These are phyloP conservation scores for Strigops habroptila DNA, from an alignment of 2,113 vertebrate species.

Conservation along the genomic window DNA sequence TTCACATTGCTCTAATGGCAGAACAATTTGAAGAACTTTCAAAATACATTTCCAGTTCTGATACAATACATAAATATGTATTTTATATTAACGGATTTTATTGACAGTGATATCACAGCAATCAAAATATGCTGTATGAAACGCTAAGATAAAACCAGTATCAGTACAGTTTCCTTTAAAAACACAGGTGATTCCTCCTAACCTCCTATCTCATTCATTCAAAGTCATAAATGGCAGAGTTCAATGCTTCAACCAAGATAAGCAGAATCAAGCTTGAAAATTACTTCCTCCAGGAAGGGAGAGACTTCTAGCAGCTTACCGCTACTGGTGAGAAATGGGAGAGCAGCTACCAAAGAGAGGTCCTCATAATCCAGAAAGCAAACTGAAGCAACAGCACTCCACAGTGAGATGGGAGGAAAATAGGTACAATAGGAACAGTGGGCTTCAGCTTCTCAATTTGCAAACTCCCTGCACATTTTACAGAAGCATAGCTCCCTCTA, in stretches of 20 bases:
- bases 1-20: neutral
- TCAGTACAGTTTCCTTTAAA: neutral
- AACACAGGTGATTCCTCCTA: neutral
- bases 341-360: neutral
- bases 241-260: neutral
- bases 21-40: neutral
- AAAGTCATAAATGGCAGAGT: neutral
- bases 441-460: neutral
- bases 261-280: neutral
- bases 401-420: neutral
- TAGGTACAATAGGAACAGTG: neutral
- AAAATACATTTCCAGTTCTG: neutral
- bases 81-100: neutral
- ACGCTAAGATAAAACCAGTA: neutral
- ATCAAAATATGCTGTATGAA: neutral
- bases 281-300: neutral
- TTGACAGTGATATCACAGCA: neutral
- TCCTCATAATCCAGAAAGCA: neutral
- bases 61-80: neutral
- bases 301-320: neutral
- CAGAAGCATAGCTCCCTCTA: neutral
- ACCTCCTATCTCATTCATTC: neutral
- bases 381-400: rapidly evolving
- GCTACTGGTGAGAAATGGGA: neutral
- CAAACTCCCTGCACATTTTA: neutral